Conservation (phyloP, 2,113 vertebrate species). For the Varanus komodoensis region DNA sequence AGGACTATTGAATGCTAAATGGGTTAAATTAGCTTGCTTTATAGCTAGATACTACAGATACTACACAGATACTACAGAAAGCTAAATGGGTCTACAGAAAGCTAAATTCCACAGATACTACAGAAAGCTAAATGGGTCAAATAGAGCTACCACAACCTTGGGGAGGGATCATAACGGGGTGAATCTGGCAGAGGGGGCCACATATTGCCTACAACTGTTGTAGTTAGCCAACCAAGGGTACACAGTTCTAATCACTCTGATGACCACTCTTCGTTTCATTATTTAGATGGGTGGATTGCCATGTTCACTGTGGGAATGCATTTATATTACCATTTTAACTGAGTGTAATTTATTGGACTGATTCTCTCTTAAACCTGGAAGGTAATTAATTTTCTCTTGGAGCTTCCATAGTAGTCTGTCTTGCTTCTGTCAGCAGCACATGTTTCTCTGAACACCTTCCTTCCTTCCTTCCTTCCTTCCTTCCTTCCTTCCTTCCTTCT, state of each 20-base stretch:
- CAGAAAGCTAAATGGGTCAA: too few relatives aligned
- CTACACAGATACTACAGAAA: too few relatives aligned
- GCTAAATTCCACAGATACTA: too few relatives aligned
- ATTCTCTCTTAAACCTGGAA: not conserved
- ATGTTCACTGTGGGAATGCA: not conserved
- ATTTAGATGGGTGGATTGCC: not conserved
- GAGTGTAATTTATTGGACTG: not conserved
- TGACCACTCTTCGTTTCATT: not conserved
- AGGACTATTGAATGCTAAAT: too few relatives aligned
- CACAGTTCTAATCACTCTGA: not conserved
- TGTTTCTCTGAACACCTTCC: not conserved
- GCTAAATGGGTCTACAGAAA: too few relatives aligned
- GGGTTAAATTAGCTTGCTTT: too few relatives aligned
- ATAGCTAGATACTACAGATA: too few relatives aligned
- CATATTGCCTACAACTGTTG: not conserved
- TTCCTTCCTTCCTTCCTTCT: too few relatives aligned
- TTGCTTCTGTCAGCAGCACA: not conserved
- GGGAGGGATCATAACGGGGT: too few relatives aligned
- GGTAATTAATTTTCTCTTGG: not conserved
- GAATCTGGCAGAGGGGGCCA: too few relatives aligned
- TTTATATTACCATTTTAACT: not conserved
- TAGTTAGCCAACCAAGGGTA: not conserved
- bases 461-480: not conserved
- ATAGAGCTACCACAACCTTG: too few relatives aligned
- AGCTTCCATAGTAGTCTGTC: not conserved